Percentiles rank a stretch among this genome's conserved stretches.
Conservation (phyloP, 2,888 invertebrate species). For the Tenthredo notha region DNA sequence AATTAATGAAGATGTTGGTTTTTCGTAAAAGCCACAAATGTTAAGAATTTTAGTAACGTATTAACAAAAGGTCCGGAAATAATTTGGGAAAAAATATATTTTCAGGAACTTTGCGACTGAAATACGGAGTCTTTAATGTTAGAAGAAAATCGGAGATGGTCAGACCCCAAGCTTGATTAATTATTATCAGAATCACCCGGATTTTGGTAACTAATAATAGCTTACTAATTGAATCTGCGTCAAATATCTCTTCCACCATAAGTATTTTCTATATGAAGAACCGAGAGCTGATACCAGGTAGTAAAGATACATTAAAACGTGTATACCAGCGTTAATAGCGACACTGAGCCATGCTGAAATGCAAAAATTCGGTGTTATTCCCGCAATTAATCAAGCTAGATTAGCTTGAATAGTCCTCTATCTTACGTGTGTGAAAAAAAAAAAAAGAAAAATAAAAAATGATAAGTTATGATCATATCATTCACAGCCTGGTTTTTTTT, state of each 20-base stretch:
- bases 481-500: background rate
- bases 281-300: slow-evolving; percentile 91
- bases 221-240: slow-evolving; percentile 90
- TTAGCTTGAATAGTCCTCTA: background rate
- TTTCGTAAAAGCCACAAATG: no score
- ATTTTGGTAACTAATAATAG: slow-evolving; percentile 60
- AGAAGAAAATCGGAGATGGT: no score
- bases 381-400: background rate
- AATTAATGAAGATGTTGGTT: no score
- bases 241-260: slow-evolving; percentile 92
- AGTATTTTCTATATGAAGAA: slow-evolving; percentile 88
- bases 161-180: no score
- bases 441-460: background rate
- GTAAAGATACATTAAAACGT: slow-evolving; percentile 91
- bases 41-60: no score
- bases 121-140: no score
- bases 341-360: slow-evolving; percentile 80
- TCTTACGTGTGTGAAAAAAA: background rate
- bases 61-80: no score
- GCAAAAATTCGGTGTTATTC: slow-evolving; percentile 4
- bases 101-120: no score
- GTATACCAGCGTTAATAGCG: slow-evolving; percentile 89
- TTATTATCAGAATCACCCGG: no score
- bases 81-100: no score
- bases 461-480: background rate